phyloP scores from a whole-genome alignment of 37 sponge, comb jelly and placozoan genomes.

The Agelas oroides region DNA sequence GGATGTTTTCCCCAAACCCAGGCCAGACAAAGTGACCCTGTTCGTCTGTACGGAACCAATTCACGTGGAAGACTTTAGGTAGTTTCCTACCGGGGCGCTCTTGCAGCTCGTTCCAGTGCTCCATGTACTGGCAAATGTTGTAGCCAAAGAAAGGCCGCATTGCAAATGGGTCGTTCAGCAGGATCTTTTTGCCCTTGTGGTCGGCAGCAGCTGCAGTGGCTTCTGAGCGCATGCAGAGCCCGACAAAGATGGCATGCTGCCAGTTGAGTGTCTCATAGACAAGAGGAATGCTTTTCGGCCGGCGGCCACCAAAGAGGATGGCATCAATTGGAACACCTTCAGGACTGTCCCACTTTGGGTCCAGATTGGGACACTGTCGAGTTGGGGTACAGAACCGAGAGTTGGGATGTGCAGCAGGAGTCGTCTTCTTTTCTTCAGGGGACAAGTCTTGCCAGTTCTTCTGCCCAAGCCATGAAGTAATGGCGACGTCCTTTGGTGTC shows the following conservation, averaged over 20 bases:
- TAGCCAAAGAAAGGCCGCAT: constrained; percentile 98
- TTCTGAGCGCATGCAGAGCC: constrained; percentile 87
- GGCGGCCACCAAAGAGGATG: constrained; percentile 92
- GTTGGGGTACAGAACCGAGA: constrained; percentile 92
- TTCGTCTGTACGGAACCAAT: constrained; percentile 90
- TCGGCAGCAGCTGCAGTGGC: constrained; percentile 88
- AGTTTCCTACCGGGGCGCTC: constrained; percentile 57
- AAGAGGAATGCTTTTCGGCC: constrained; percentile 86
- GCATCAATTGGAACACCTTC: constrained; percentile 95
- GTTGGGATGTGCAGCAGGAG: constrained; percentile 88
- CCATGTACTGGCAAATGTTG: constrained; percentile 86
- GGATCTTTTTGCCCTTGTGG: constrained; percentile 60
- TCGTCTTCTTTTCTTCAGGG: constrained; percentile 10
- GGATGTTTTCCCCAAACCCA: constrained; percentile 95
- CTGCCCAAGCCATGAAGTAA: constrained; percentile 85
- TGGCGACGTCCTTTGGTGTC: constrained; percentile 17
- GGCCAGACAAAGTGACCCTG: constrained; percentile 91
- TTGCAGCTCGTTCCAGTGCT: constrained; percentile 86
- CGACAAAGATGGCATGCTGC: constrained; percentile 89
- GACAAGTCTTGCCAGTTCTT: constrained; percentile 61
- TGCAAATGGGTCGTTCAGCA: constrained; percentile 94
- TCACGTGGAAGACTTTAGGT: constrained; percentile 94
- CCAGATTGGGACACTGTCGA: constrained; percentile 79
- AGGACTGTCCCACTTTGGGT: constrained; percentile 88
- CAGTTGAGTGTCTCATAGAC: constrained; percentile 89